Evolutionary conservation across 92 coral and sea anemone genomes (phyloP).

Genomic region (Paragorgia papillata): DNA sequence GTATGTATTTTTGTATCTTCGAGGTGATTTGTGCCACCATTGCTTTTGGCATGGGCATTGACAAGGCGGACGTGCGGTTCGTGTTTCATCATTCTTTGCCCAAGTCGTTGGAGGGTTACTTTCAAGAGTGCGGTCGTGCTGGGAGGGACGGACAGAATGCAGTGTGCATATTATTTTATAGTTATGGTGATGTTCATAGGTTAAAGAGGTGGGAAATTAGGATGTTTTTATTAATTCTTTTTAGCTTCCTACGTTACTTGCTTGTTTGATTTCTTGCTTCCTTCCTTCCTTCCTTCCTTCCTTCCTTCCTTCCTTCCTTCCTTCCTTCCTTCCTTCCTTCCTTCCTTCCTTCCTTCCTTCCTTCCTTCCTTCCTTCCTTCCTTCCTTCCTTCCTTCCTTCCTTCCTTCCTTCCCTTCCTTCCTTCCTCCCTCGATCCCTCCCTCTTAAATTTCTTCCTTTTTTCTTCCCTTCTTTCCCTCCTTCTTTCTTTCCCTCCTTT

Average conservation of each 20-base stretch:
- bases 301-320: too few relatives aligned
- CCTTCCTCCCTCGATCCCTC: background rate
- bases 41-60: conserved; percentile 99
- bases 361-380: too few relatives aligned
- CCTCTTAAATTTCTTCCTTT: background rate
- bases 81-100: conserved; percentile 94
- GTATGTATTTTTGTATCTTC: background rate
- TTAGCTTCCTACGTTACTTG: background rate
- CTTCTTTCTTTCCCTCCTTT: too few relatives aligned
- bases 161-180: conserved; percentile 79
- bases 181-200: conserved; percentile 82
- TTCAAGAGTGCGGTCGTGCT: conserved; percentile 99
- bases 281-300: too few relatives aligned
- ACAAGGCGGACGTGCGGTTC: conserved; percentile 86
- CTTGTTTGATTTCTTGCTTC: background rate
- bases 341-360: too few relatives aligned
- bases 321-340: too few relatives aligned
- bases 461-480: too few relatives aligned
- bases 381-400: background rate
- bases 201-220: conserved; percentile 74
- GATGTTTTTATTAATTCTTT: background rate
- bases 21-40: conserved; percentile 98
- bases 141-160: conserved; percentile 90
- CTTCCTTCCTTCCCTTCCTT: background rate
- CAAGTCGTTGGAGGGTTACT: conserved; percentile 95